phyloP scores from a whole-genome alignment of 1,140 invertebrate genomes.

The Aphidius gifuensis region DNA sequence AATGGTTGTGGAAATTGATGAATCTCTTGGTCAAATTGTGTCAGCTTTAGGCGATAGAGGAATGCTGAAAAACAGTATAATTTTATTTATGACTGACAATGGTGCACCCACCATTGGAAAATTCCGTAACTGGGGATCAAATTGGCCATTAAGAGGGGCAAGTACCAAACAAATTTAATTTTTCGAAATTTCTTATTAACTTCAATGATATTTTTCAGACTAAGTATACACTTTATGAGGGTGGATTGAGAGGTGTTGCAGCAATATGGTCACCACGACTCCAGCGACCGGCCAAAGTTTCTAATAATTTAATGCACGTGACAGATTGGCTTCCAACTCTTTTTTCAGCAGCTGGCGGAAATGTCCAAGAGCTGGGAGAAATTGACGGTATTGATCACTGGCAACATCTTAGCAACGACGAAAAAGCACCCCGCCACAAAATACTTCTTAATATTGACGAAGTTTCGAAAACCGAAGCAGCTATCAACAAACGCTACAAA shows the following conservation, averaged over 20 bases:
- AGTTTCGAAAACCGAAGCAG: conserved; percentile 48
- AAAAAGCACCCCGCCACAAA: conserved; percentile 37
- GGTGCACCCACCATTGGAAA: conserved; percentile 56
- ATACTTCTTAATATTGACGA: conserved; percentile 57
- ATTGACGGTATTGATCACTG: conserved; percentile 65
- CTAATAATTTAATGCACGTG: conserved; percentile 62
- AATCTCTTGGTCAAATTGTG: conserved; percentile 66
- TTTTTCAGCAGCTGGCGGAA: conserved; percentile 57
- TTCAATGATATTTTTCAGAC: conserved; percentile 50
- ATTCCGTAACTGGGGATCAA: conserved; percentile 63
- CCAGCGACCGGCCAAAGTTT: conserved; percentile 51
- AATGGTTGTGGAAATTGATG: conserved; percentile 71
- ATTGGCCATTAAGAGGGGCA: conserved; percentile 67
- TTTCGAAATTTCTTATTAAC: conserved; percentile 1
- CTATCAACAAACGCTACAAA: conserved; percentile 51
- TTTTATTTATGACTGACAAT: conserved; percentile 65
- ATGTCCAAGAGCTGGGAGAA: conserved; percentile 45
- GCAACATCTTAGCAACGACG: conserved; percentile 48
- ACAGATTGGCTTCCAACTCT: conserved; percentile 73
- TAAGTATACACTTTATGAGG: conserved; percentile 71
- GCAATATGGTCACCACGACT: conserved; percentile 65
- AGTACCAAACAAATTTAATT: conserved; percentile 27
- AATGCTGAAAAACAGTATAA: conserved; percentile 64
- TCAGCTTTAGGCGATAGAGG: conserved; percentile 58
- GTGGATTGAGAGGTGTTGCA: conserved; percentile 64